phyloP scores from a whole-genome alignment of 1,140 invertebrate genomes.

The Drosophila equinoxialis region DNA sequence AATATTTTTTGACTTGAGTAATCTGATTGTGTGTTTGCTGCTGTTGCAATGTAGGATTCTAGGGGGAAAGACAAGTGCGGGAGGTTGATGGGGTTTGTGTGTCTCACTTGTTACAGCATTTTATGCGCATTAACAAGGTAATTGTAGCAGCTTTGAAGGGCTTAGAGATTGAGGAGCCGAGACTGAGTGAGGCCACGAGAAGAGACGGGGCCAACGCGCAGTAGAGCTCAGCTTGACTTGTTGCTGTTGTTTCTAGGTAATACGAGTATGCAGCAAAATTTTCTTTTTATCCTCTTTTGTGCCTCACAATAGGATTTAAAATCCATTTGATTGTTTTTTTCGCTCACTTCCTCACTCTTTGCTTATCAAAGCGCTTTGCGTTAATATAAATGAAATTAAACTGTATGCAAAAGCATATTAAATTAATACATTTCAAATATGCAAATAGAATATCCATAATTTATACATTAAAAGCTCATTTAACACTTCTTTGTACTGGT shows the following conservation, averaged over 20 bases:
- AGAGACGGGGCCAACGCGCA: not conserved
- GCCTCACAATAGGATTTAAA: slow-evolving; percentile 10
- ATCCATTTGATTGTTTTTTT: slow-evolving; percentile 9
- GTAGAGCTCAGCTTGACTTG: slow-evolving; percentile 17
- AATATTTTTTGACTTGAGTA: slow-evolving; percentile 44
- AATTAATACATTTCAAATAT: not conserved
- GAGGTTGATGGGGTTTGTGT: slow-evolving; percentile 13
- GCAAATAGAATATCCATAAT: not conserved
- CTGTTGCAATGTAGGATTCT: slow-evolving; percentile 18
- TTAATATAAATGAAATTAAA: slow-evolving; percentile 8
- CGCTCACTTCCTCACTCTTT: not conserved
- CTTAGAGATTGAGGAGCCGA: slow-evolving; percentile 37
- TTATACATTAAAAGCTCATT: slow-evolving; percentile 5
- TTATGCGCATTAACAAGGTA: slow-evolving; percentile 70
- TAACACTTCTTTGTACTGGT: not conserved
- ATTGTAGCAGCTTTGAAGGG: slow-evolving; percentile 62
- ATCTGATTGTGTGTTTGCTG: slow-evolving; percentile 62
- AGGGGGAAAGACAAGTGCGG: not conserved
- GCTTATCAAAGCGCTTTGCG: slow-evolving; percentile 2
- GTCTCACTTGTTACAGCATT: slow-evolving; percentile 64
- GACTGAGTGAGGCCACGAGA: not conserved
- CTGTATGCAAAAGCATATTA: not conserved
- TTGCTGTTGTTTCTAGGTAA: slow-evolving; percentile 6
- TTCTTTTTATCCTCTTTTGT: not conserved
- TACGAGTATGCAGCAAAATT: not conserved